Evolutionary conservation across 2,797 vertebrate genomes (phyloP).

Genomic region (Lepidocolaptes lacrymiger): DNA sequence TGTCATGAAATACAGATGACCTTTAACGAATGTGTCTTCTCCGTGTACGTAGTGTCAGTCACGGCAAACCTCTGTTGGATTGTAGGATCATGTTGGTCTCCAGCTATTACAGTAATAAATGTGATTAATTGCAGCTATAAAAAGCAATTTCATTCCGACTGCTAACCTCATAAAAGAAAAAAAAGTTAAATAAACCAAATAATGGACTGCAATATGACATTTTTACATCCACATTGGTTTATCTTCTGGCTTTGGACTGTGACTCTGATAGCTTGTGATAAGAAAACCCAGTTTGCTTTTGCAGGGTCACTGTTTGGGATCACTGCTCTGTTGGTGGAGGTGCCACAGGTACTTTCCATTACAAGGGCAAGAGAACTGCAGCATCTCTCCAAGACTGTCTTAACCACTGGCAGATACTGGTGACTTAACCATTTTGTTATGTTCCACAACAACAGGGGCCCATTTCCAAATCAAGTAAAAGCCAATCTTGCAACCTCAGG

Average conservation of each 20-base stretch:
- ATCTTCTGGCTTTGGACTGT: background rate
- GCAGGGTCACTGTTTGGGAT: background rate
- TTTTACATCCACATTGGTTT: background rate
- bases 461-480: background rate
- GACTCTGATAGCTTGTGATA: background rate
- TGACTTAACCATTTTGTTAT: background rate
- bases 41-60: background rate
- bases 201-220: background rate
- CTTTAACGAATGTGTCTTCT: background rate
- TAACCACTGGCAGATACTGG: background rate
- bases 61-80: background rate
- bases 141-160: constrained; percentile 41
- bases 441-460: background rate
- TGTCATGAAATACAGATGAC: background rate
- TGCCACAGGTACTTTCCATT: background rate
- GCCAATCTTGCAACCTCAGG: background rate
- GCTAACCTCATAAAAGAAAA: constrained; percentile 15
- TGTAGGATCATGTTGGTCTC: background rate
- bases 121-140: constrained; percentile 43
- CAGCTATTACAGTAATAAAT: constrained; percentile 1
- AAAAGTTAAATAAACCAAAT: background rate
- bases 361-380: background rate
- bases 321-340: background rate
- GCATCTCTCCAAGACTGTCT: background rate
- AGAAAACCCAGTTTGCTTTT: background rate